Evolutionary conservation across 2,113 vertebrate genomes (phyloP).

Genomic region (Cricetomys ansorgei): DNA sequence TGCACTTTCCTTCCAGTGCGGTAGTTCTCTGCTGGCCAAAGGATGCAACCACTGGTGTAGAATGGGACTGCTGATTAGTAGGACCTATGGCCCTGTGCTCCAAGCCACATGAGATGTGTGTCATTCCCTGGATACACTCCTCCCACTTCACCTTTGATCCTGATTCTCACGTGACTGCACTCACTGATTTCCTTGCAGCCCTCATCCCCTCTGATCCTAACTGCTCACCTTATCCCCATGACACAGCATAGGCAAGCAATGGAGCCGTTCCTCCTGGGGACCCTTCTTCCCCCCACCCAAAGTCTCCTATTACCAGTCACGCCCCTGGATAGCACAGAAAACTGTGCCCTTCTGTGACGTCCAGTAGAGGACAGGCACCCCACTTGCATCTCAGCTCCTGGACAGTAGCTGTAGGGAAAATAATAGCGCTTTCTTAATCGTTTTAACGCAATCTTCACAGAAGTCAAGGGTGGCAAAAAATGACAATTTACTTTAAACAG

Average conservation of each 20-base stretch:
- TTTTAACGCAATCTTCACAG: no score
- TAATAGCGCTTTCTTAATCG: no score
- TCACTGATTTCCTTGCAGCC: neutral
- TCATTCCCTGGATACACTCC: neutral
- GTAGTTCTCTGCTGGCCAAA: neutral
- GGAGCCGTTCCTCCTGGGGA: neutral
- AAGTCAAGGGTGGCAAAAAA: no score
- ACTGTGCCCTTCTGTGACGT: no score
- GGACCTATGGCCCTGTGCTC: neutral
- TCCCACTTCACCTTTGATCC: neutral
- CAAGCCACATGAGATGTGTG: neutral
- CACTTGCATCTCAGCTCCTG: neutral
- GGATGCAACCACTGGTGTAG: neutral
- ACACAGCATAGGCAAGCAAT: neutral
- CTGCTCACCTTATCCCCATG: neutral
- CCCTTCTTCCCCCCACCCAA: neutral
- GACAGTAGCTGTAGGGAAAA: neutral
- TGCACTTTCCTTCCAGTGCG: neutral
- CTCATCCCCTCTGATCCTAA: no score
- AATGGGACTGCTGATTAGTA: neutral
- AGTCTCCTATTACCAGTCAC: neutral
- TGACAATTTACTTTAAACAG: neutral
- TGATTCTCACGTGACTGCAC: accelerated
- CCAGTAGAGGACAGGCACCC: neutral
- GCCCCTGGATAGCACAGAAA: neutral